Base-by-base conservation (phyloP, 2,888 invertebrate species). In the Aspidiotus rigidus region DNA sequence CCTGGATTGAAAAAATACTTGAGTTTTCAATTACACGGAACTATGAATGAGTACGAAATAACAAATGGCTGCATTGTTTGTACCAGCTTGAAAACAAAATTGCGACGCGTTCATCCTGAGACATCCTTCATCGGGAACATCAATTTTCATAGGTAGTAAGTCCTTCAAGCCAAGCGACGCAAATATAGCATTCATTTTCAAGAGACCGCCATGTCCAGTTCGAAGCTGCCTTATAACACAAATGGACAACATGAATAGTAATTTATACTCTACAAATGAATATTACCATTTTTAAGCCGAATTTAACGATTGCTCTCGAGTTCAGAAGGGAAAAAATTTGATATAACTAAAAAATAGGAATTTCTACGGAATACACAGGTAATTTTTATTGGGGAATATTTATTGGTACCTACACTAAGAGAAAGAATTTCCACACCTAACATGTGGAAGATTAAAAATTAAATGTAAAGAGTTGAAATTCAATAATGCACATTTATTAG, bases 21-120 rank as follows among this genome's bases (percentile, higher is more conserved):
- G 10, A 49, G n/a, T 28, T 28, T 28, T 28, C 28, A 28, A n/a
- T 53, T n/a, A 53, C 15, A 3, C 13, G 13, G 54, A 53, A n/a
- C 2, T n/a, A 53, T 53, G 54, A 13, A 53, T 53, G 54, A 13
- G 15, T 53, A 53, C 54, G 15, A 53, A 3, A n/a, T n/a, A 15
- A 53, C 3, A 53, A 3, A 5, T 1, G 13, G 1, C 28, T 28
- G 2, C 6, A 17, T 60, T 10, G 8, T 55, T n/a, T 16, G 79
- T 78, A 87, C 92, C 93, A 73, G 90, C 91, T 83, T 93, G 93
- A 76, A 94, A 94, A 77, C 94, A 94, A 78, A 86, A 93, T 87
- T 93, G 90, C 73, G 90, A 89, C 76, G 86, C 84, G 78, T 93
- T 92, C 0, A 91, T 90, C 70, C 93, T 83, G 2, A 92, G 92